Evolutionary conservation across 2,888 invertebrate genomes (phyloP).

Genomic region (Microplitis manilae): DNA sequence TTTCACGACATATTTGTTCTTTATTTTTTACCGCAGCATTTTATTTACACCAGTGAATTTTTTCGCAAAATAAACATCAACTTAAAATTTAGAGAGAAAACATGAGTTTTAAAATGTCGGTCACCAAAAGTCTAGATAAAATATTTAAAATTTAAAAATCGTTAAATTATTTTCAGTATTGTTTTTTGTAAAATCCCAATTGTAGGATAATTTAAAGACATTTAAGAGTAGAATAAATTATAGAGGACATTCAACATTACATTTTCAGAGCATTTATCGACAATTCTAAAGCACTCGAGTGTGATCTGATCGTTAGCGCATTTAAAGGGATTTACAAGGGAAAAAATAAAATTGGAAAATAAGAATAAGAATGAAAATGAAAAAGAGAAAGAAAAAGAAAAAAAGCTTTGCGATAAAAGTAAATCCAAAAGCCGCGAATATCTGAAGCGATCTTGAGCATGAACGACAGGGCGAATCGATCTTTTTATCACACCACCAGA

Average conservation of each 20-base stretch:
- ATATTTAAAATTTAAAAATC: too few relatives aligned
- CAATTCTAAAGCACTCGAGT: not conserved
- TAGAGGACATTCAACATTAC: not conserved
- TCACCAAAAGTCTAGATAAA: not conserved
- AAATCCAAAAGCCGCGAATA: constrained; percentile 34
- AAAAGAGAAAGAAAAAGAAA: constrained; percentile 6
- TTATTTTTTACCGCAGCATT: not conserved
- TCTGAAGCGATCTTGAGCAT: constrained; percentile 35
- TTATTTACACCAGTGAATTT: not conserved
- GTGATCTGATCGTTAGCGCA: constrained; percentile 27
- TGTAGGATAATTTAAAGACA: not conserved
- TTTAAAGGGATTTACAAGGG: constrained; percentile 39
- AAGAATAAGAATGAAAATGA: not conserved
- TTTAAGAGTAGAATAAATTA: not conserved
- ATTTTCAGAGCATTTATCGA: constrained; percentile 6
- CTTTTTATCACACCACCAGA: constrained; percentile 58
- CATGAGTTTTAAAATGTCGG: not conserved
- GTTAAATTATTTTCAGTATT: not conserved
- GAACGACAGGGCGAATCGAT: constrained; percentile 58
- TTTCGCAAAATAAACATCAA: not conserved
- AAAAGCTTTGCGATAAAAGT: constrained; percentile 27
- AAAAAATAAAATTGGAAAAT: constrained; percentile 9
- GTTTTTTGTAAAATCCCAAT: not conserved
- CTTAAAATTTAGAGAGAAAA: not conserved
- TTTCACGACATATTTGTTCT: not conserved